Conservation (phyloP, 2,113 vertebrate genomes). For the Oxyruncus cristatus region DNA sequence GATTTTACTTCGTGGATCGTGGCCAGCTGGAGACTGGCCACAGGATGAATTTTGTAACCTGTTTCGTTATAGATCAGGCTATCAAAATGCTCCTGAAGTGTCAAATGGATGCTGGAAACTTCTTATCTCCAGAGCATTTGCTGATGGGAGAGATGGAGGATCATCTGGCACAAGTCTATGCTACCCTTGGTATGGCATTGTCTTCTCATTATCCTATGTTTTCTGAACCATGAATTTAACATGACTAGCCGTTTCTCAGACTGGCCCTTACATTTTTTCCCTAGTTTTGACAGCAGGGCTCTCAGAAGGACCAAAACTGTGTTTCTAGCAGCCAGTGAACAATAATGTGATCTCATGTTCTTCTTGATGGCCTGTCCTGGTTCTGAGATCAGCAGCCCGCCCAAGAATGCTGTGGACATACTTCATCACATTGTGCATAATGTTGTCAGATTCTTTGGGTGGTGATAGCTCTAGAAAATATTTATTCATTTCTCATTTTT, state of each 20-base stretch:
- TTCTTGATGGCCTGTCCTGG: neutral
- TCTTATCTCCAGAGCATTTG: conserved; percentile 80
- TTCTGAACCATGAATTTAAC: neutral
- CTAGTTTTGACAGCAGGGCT: neutral
- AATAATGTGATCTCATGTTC: neutral
- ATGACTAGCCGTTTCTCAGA: neutral
- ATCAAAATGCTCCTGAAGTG: conserved; percentile 71
- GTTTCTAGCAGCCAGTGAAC: neutral
- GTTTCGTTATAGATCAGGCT: conserved; percentile 71
- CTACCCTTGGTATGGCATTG: conserved; percentile 77
- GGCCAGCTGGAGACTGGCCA: neutral
- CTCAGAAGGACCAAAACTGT: neutral
- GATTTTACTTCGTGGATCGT: neutral
- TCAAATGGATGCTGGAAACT: conserved; percentile 54
- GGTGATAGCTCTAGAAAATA: neutral
- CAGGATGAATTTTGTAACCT: neutral
- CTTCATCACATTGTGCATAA: neutral
- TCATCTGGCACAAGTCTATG: conserved; percentile 79
- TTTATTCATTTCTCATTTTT: neutral
- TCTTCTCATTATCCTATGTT: neutral
- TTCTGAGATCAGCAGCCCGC: neutral
- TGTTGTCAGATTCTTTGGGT: neutral
- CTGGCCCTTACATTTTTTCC: neutral
- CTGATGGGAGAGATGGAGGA: conserved; percentile 85
- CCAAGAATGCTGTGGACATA: neutral